phyloP scores from a whole-genome alignment of 1,140 invertebrate genomes.

The Wiebesia pumilae region DNA sequence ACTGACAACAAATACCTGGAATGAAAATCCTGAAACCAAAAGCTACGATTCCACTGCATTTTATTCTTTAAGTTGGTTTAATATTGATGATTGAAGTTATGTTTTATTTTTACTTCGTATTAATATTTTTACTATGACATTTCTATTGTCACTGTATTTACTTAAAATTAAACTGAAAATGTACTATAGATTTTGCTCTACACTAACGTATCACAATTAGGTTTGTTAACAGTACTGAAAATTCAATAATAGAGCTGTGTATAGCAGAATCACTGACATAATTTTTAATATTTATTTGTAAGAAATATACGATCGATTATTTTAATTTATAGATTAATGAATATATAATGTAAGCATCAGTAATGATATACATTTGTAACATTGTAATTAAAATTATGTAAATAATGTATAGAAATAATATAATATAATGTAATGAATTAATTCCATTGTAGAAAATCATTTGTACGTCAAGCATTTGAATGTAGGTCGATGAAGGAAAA shows the following conservation, averaged over 20 bases:
- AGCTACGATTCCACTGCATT: too few species aligned
- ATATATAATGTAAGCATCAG: background rate
- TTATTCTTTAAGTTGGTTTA: too few species aligned
- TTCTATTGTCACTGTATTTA: too few species aligned
- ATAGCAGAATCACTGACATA: background rate
- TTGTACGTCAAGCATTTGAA: too few species aligned
- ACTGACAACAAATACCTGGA: too few species aligned
- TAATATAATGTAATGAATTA: background rate
- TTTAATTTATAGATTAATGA: background rate
- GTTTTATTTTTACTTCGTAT: too few species aligned
- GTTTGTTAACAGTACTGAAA: background rate
- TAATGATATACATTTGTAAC: background rate
- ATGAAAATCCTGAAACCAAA: too few species aligned
- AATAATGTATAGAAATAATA: slow-evolving; percentile 31
- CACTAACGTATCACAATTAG: background rate
- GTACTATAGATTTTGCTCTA: too few species aligned
- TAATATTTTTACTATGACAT: too few species aligned
- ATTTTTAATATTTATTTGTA: slow-evolving; percentile 1
- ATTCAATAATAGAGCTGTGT: background rate
- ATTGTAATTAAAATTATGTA: slow-evolving; percentile 24
- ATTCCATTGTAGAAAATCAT: too few species aligned
- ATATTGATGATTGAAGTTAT: too few species aligned
- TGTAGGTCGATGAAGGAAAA: background rate
- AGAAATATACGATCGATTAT: background rate
- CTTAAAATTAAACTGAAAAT: too few species aligned